Evolutionary conservation across 1,140 invertebrate species (phyloP), one percentile per base, ranked within the genome.

Genomic region (Drosophila leontia): DNA sequence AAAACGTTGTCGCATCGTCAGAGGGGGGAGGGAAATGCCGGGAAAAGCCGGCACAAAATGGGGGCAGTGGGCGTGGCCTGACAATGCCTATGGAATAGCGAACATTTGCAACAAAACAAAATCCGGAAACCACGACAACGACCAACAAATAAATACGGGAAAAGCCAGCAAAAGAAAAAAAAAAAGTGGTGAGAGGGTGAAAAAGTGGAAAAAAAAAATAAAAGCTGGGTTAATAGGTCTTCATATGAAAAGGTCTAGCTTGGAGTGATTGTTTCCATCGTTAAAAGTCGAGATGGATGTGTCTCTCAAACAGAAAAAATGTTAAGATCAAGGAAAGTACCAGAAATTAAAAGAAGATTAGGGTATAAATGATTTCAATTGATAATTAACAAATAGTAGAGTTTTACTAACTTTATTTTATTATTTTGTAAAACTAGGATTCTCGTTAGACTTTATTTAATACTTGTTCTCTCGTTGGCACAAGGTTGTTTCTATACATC

Each of bases 41-140:
- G 55, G 35, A 65, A 65, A 62, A 62, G 63, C 19, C 19, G 63
- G 67, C 37, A 47, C 19, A 17, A 65, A 78, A 78, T 70, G 75
- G 53, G 75, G 60, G 57, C 75, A 78, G 50, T 78, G 75, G 75
- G 75, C 75, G 75, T 70, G 75, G 75, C 58, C 68, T 78, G 76
- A 71, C 75, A 78, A 79, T 78, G 76, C 72, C 64, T 76, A 76
- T 76, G 70, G 71, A 77, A 51, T 37, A 67, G 62, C 60, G 68
- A 50, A 79, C 58, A 72, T 75, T 75, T 75, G 71, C 63, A 78
- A 79, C 65, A 78, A 79, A 79, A 79, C 76, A 79, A 79, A 78
- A 79, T 70, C 47, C 76, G 76, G 76, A 79, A 79, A 79, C 76
- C 76, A 79, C 75, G 76, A 79, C 76, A 79, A 79, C 76, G 55